Conservation (phyloP, 2,888 invertebrate species). For the Rosalia funebris region DNA sequence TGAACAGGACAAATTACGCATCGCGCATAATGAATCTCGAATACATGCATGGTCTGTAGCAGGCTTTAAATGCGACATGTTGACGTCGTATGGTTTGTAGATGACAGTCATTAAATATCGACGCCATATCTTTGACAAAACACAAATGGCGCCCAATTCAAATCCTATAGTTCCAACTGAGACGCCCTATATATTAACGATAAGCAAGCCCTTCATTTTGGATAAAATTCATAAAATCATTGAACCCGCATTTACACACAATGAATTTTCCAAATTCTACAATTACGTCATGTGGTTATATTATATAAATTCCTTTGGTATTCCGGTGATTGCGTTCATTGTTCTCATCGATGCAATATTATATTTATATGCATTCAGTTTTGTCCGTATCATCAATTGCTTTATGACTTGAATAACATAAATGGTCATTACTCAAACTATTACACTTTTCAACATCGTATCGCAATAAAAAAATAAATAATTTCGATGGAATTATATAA, state of each 20-base stretch:
- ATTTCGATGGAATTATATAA: not conserved
- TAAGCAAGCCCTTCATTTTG: too few species aligned
- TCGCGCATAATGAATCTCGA: too few species aligned
- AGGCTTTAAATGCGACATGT: too few species aligned
- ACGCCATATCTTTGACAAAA: too few species aligned
- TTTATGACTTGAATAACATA: constrained; percentile 16
- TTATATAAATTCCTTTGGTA: constrained; percentile 18
- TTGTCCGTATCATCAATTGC: constrained; percentile 1
- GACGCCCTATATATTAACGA: too few species aligned
- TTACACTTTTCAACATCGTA: not conserved
- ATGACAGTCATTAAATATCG: too few species aligned
- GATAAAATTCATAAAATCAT: too few species aligned
- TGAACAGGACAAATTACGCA: too few species aligned
- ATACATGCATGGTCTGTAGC: too few species aligned
- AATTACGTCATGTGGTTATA: constrained; percentile 7
- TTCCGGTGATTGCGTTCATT: constrained; percentile 4
- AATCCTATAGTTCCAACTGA: too few species aligned
- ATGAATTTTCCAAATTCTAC: not conserved
- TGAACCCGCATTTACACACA: not conserved
- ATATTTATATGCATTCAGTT: constrained; percentile 18
- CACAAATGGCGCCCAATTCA: too few species aligned
- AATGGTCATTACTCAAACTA: not conserved
- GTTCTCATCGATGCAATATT: constrained; percentile 20
- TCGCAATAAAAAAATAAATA: not conserved
- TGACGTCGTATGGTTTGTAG: too few species aligned